Evolutionary conservation across 2,797 vertebrate genomes (phyloP).

Genomic region (Lepidocolaptes lacrymiger): DNA sequence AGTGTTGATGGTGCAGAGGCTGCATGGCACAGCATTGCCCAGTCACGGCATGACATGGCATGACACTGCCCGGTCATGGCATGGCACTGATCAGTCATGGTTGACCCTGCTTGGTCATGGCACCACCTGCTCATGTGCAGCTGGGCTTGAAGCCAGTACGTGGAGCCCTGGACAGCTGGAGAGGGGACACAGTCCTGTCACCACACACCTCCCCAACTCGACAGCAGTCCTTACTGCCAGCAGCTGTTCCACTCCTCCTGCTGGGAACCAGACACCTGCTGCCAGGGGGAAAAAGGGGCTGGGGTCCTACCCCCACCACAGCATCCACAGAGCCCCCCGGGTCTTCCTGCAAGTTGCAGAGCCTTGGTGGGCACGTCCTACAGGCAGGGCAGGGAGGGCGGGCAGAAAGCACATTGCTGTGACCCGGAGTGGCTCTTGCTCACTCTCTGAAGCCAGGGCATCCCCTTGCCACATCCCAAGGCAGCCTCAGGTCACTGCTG

Average conservation of each 20-base stretch:
- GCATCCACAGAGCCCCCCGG: background rate
- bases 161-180: background rate
- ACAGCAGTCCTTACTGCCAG: fast-evolving
- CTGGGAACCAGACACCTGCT: background rate
- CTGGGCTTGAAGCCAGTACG: background rate
- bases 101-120: background rate
- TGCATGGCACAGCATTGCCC: background rate
- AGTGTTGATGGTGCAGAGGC: background rate
- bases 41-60: fast-evolving
- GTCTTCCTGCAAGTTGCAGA: background rate
- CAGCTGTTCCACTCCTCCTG: background rate
- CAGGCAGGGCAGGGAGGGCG: background rate
- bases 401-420: background rate
- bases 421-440: background rate
- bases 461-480: background rate
- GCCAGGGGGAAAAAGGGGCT: fast-evolving
- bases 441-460: background rate
- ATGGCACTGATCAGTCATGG: background rate
- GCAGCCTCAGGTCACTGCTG: background rate
- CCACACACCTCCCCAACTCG: background rate
- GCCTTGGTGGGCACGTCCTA: background rate
- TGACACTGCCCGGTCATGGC: fast-evolving
- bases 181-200: background rate
- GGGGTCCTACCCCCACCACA: background rate
- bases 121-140: background rate